Evolutionary conservation across 1,140 invertebrate species (phyloP).

Genomic region (Nephila pilipes): DNA sequence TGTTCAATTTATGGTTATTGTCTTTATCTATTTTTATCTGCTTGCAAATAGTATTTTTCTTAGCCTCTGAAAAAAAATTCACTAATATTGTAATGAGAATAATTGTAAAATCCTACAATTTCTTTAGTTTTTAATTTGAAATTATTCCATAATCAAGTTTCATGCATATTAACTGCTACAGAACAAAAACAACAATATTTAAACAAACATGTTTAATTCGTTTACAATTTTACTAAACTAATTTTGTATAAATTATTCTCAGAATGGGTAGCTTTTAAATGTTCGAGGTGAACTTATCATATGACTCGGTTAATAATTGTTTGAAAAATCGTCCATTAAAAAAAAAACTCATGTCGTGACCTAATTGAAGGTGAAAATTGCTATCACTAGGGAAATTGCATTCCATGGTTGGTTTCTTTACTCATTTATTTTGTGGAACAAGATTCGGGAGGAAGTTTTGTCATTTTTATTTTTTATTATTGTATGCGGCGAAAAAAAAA

Average conservation of each 20-base stretch:
- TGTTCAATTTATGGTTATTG: too few species aligned
- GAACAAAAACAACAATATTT: too few species aligned
- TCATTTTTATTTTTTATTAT: not conserved
- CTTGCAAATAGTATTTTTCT: too few species aligned
- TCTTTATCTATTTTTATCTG: too few species aligned
- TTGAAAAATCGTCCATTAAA: not conserved
- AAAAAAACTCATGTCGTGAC: not conserved
- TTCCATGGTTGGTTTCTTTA: constrained; percentile 27
- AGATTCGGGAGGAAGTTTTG: not conserved
- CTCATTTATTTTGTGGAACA: not conserved
- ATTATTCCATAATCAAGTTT: too few species aligned
- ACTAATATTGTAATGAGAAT: too few species aligned
- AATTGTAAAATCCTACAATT: too few species aligned
- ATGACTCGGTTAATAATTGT: not conserved
- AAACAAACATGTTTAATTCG: too few species aligned
- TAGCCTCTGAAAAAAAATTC: too few species aligned
- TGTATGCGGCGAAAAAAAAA: not conserved
- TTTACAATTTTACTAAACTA: too few species aligned
- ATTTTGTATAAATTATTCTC: not conserved
- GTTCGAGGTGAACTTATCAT: not conserved
- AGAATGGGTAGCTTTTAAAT: not conserved
- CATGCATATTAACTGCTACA: too few species aligned
- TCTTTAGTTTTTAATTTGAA: too few species aligned
- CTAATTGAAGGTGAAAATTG: constrained; percentile 28
- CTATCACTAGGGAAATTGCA: constrained; percentile 6